Evolutionary conservation across 2,888 invertebrate species (phyloP).

Genomic region (Spodoptera exigua): DNA sequence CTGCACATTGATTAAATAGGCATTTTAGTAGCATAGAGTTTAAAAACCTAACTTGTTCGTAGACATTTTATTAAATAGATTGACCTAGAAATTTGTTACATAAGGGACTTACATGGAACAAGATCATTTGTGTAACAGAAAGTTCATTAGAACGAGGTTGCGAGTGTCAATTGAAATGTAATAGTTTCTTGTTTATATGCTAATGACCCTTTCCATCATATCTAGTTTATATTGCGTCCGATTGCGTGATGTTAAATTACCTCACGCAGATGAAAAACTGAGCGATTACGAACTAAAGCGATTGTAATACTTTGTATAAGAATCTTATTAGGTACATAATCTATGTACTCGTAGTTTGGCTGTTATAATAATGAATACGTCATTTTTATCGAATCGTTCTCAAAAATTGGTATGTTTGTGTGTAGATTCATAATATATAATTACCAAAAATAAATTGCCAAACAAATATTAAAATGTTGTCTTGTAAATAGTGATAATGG

Average conservation of each 20-base stretch:
- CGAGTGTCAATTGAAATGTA: conserved; percentile 52
- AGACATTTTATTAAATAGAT: conserved; percentile 35
- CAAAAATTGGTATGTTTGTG: too few relatives aligned
- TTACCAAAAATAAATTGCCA: too few relatives aligned
- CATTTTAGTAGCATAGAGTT: conserved; percentile 4
- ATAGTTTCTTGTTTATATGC: conserved; percentile 49
- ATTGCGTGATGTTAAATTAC: conserved; percentile 59
- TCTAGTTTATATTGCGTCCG: conserved; percentile 43
- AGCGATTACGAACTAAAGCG: conserved; percentile 38
- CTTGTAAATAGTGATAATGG: too few relatives aligned
- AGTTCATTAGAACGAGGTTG: conserved; percentile 61
- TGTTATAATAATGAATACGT: too few relatives aligned
- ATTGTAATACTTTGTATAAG: conserved; percentile 27
- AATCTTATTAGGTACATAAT: conserved; percentile 1
- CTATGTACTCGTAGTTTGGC: too few relatives aligned
- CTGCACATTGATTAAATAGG: neutral
- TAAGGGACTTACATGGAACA: conserved; percentile 70
- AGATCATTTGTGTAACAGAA: conserved; percentile 73
- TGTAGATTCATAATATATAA: too few relatives aligned
- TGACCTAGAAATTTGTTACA: conserved; percentile 75
- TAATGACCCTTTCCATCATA: conserved; percentile 45
- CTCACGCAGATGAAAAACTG: conserved; percentile 37
- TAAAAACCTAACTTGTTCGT: conserved; percentile 3
- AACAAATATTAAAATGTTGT: too few relatives aligned
- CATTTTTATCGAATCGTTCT: too few relatives aligned